These are phyloP conservation scores for Cavia aperea DNA, from an alignment of 2,113 vertebrate species.

Conservation along the genomic window DNA sequence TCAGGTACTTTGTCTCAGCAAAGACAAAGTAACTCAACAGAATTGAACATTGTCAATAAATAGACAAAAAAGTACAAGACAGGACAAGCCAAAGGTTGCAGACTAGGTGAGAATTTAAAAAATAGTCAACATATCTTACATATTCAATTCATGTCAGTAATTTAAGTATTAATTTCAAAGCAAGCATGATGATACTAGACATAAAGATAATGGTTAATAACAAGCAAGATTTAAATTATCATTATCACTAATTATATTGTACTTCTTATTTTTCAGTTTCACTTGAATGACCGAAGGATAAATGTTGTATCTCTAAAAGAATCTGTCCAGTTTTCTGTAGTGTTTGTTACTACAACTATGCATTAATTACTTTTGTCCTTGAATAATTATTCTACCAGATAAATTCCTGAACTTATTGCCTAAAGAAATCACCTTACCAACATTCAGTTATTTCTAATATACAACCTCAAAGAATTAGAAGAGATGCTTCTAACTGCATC, in stretches of 20 bases:
- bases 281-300: background rate
- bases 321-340: background rate
- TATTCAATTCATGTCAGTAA: background rate
- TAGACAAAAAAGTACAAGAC: background rate
- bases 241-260: background rate
- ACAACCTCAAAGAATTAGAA: background rate
- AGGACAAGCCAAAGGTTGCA: background rate
- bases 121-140: background rate
- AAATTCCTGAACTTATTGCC: slow-evolving; percentile 15
- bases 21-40: background rate
- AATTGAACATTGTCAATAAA: background rate
- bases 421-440: background rate
- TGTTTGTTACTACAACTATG: background rate
- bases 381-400: too few relatives aligned
- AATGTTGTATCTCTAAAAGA: background rate
- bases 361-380: background rate
- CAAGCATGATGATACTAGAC: background rate
- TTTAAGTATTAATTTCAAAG: background rate
- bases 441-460: background rate
- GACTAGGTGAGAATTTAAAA: background rate
- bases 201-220: background rate
- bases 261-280: background rate
- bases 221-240: background rate
- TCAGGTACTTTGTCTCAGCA: background rate
- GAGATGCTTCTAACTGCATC: background rate